Conservation (phyloP, 2,797 vertebrate species). For the Eutrigla gurnardus region DNA sequence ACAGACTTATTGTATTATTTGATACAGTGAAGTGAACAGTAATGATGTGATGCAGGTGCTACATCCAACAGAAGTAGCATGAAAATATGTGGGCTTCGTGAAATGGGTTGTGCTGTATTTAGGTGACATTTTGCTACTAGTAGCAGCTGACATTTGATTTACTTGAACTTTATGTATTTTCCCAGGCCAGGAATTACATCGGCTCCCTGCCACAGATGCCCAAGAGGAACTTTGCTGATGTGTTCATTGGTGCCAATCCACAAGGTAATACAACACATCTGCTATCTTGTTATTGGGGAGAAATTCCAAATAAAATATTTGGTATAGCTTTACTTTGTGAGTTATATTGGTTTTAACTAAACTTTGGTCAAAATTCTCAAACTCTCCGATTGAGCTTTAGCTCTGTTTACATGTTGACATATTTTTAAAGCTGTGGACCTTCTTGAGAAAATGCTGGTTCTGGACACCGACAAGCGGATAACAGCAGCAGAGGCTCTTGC, state of each 20-base stretch:
- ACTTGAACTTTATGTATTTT: slow-evolving; percentile 49
- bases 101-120: slow-evolving; percentile 1
- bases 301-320: background rate
- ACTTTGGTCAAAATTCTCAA: background rate
- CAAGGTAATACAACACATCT: slow-evolving; percentile 82
- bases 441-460: slow-evolving; percentile 97
- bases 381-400: slow-evolving; percentile 3
- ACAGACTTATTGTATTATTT: background rate
- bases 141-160: slow-evolving; percentile 42
- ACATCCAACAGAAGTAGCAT: slow-evolving; percentile 1
- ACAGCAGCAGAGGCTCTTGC: slow-evolving; percentile 94
- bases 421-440: slow-evolving; percentile 91
- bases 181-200: slow-evolving; percentile 97
- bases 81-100: slow-evolving; percentile 11
- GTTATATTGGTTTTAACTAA: background rate
- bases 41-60: background rate
- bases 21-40: background rate
- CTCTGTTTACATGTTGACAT: background rate
- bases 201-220: slow-evolving; percentile 94
- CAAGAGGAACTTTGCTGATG: slow-evolving; percentile 98
- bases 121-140: slow-evolving; percentile 24
- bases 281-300: background rate
- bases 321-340: background rate
- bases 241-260: slow-evolving; percentile 98
- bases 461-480: slow-evolving; percentile 97